These are phyloP conservation scores for Enhydra lutris DNA, from an alignment of 2,113 vertebrate species.

Conservation along the genomic window DNA sequence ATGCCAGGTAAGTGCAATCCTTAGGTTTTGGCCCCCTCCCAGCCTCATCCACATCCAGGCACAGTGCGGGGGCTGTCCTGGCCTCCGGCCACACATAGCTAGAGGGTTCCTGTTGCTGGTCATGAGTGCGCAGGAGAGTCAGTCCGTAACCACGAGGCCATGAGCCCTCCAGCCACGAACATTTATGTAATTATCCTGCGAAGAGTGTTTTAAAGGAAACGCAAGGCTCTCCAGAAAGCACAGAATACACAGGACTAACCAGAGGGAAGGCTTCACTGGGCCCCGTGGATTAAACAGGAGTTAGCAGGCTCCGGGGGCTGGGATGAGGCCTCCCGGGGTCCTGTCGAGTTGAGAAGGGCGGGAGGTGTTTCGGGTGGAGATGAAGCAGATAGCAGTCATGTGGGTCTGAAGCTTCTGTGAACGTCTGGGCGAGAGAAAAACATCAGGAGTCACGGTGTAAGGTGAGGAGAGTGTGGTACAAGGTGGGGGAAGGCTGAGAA, in stretches of 20 bases:
- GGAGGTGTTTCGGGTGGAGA: background rate
- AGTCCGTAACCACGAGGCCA: background rate
- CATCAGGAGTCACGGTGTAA: background rate
- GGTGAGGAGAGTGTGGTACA: fast-evolving
- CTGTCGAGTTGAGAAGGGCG: background rate
- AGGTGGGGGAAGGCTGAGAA: background rate
- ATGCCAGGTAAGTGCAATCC: background rate
- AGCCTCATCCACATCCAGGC: background rate
- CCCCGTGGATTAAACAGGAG: background rate
- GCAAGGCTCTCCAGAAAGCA: background rate
- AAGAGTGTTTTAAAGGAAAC: background rate
- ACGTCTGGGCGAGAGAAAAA: background rate
- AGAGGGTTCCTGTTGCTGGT: background rate
- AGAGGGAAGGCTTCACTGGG: fast-evolving
- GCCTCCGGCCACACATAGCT: background rate
- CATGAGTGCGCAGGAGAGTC: background rate
- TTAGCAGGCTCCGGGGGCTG: background rate
- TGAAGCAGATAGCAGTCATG: background rate
- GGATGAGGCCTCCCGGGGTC: background rate
- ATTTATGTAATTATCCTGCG: background rate
- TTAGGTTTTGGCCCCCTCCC: background rate
- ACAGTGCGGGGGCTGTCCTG: background rate
- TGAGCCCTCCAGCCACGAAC: background rate
- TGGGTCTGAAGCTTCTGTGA: background rate
- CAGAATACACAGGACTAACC: background rate